Evolutionary conservation across 30 jellyfish, hydroid and myxozoan species (phyloP).

Genomic region (Sanderia malayensis): DNA sequence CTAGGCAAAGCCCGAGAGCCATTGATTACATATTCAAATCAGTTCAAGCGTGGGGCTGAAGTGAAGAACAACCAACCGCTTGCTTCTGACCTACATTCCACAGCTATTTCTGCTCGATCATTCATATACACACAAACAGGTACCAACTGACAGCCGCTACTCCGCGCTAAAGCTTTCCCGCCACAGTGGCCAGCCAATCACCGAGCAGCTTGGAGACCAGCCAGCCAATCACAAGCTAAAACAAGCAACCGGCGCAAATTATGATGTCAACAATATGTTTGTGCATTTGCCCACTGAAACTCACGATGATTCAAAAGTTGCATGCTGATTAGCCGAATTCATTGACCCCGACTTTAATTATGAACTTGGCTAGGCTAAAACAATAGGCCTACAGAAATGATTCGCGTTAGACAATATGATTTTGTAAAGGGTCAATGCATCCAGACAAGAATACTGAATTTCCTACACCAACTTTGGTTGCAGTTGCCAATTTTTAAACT

Average conservation of each 20-base stretch:
- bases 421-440: not conserved
- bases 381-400: not conserved
- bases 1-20: conserved; percentile 24
- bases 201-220: not conserved
- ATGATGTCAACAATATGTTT: conserved; percentile 64
- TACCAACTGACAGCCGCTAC: conserved; percentile 76
- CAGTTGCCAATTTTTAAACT: too few relatives aligned
- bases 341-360: conserved; percentile 53
- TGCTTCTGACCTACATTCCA: conserved; percentile 44
- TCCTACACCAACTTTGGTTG: too few relatives aligned
- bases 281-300: conserved; percentile 28
- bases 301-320: conserved; percentile 3
- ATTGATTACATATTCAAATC: conserved; percentile 33
- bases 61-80: not conserved
- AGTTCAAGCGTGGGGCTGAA: conserved; percentile 51
- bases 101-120: conserved; percentile 53
- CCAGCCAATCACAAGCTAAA: conserved; percentile 33
- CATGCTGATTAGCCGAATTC: conserved; percentile 46
- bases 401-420: conserved; percentile 8
- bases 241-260: not conserved
- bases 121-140: conserved; percentile 67
- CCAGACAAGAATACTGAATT: not conserved
- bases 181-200: conserved; percentile 31
- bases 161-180: conserved; percentile 24
- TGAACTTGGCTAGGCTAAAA: conserved; percentile 9